Evolutionary conservation across 2,113 vertebrate species (phyloP).

Genomic region (Scatophagus argus): DNA sequence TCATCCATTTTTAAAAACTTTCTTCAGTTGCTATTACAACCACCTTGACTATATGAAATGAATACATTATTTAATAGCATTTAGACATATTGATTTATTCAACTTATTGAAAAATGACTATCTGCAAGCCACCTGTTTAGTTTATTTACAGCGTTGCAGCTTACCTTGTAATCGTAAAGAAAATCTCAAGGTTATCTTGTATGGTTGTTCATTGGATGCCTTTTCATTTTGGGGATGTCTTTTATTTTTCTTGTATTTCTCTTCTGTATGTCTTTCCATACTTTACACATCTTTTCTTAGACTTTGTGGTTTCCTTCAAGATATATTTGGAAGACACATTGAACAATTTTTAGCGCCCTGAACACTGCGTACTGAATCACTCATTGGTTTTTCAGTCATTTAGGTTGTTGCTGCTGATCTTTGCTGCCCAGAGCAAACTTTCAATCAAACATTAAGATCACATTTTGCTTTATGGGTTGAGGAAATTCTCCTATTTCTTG

Average conservation of each 20-base stretch:
- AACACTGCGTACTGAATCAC: too few species aligned
- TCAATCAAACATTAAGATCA: too few species aligned
- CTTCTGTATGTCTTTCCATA: neutral
- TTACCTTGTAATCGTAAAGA: neutral
- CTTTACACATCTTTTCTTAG: neutral
- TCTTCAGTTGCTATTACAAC: neutral
- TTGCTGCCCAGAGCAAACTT: too few species aligned
- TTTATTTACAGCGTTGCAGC: neutral
- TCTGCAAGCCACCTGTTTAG: neutral
- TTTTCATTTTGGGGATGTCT: neutral
- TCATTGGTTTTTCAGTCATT: too few species aligned
- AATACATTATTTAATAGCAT: neutral
- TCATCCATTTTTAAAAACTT: conserved; percentile 28
- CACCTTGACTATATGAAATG: neutral
- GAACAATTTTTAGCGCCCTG: too few species aligned
- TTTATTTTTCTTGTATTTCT: neutral
- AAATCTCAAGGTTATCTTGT: neutral
- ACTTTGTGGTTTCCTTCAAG: conserved; percentile 5
- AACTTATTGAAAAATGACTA: neutral
- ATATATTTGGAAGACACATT: too few species aligned
- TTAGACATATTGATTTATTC: neutral
- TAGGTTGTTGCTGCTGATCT: too few species aligned
- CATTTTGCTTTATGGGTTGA: too few species aligned
- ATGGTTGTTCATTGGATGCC: neutral
- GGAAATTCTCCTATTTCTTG: neutral